These are phyloP conservation scores for Melanotaenia duboulayi DNA, from an alignment of 2,113 vertebrate species.

Conservation along the genomic window DNA sequence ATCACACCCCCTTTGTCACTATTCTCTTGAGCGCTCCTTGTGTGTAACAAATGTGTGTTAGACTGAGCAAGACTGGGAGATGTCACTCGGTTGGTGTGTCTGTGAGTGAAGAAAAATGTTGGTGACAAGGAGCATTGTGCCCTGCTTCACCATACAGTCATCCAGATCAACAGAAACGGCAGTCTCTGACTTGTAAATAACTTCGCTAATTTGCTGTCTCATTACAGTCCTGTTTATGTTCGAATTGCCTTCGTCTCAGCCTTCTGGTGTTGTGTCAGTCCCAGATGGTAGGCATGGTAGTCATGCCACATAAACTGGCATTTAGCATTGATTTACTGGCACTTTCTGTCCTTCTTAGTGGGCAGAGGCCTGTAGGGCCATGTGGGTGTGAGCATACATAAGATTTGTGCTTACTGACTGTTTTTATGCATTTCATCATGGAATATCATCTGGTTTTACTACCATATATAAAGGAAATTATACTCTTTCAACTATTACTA, in stretches of 20 bases:
- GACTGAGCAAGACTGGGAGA: conserved; percentile 3
- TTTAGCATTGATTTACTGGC: conserved; percentile 68
- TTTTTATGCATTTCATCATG: conserved; percentile 1
- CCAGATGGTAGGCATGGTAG: conserved; percentile 74
- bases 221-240: conserved; percentile 63
- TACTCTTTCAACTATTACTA: neutral
- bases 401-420: neutral
- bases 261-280: conserved; percentile 69
- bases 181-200: conserved; percentile 71
- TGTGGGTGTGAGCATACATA: conserved; percentile 25
- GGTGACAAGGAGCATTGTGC: neutral
- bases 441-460: neutral
- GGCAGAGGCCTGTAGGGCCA: conserved; percentile 46
- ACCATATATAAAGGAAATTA: neutral
- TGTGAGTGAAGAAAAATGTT: neutral
- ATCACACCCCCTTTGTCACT: conserved; percentile 55
- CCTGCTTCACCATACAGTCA: conserved; percentile 14
- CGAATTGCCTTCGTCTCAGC: conserved; percentile 53
- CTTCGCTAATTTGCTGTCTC: conserved; percentile 69
- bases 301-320: conserved; percentile 69
- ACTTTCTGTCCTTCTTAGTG: conserved; percentile 46
- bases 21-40: conserved; percentile 34
- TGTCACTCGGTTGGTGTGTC: neutral
- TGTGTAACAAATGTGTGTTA: conserved; percentile 54
- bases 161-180: conserved; percentile 52